These are phyloP conservation scores for Thunnus albacares DNA, from an alignment of 2,797 vertebrate species.

Conservation along the genomic window DNA sequence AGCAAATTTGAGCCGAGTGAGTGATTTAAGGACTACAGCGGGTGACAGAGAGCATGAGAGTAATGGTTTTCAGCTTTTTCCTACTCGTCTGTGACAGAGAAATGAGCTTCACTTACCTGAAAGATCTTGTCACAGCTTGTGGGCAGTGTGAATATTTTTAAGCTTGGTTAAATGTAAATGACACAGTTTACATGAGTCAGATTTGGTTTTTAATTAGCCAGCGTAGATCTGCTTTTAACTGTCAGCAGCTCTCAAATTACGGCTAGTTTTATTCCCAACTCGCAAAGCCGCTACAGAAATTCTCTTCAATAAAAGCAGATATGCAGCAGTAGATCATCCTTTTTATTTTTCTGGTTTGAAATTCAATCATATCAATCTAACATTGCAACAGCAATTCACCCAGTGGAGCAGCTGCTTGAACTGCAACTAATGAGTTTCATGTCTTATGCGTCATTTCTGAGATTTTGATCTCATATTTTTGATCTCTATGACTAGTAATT, in stretches of 20 bases:
- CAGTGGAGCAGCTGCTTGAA: conserved; percentile 67
- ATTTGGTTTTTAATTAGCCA: conserved; percentile 68
- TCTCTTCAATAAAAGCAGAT: conserved; percentile 33
- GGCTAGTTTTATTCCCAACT: conserved; percentile 40
- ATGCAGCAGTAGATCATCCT: conserved; percentile 42
- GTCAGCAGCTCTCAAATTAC: conserved; percentile 56
- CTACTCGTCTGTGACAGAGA: conserved; percentile 64
- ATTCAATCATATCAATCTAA: conserved; percentile 64
- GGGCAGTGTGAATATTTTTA: conserved; percentile 69
- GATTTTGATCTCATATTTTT: conserved; percentile 46
- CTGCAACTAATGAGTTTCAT: conserved; percentile 74
- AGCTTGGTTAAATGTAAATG: conserved; percentile 66
- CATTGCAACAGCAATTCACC: conserved; percentile 62
- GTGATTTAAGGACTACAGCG: conserved; percentile 78
- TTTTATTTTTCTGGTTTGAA: conserved; percentile 45
- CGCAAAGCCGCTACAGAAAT: conserved; percentile 48
- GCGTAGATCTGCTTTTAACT: conserved; percentile 60
- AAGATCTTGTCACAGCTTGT: conserved; percentile 72
- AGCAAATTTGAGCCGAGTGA: conserved; percentile 79
- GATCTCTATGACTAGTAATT: conserved; percentile 67
- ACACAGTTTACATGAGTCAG: conserved; percentile 67
- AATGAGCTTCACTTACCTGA: conserved; percentile 63
- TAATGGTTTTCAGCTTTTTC: conserved; percentile 75
- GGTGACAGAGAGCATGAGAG: conserved; percentile 74
- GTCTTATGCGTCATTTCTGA: conserved; percentile 67